Base-by-base conservation (phyloP, 2,888 invertebrate species). In the Meandrusa payeni region DNA sequence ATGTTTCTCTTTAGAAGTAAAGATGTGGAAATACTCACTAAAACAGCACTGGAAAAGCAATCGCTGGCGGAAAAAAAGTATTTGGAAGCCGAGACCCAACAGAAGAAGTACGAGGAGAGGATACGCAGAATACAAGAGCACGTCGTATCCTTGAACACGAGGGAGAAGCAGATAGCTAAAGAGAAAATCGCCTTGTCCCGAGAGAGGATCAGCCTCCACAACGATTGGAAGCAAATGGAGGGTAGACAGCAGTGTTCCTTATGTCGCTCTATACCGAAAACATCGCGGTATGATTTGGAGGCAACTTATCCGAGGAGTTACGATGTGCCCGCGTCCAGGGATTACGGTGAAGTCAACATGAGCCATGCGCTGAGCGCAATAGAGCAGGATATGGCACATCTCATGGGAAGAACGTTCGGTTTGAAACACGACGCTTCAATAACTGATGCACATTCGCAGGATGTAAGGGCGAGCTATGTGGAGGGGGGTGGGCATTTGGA, bases 131-230 rank as follows among this genome's bases (percentile, higher is more conserved):
- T 91, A 20, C 91, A 91, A 62, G 88, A 82, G 46, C 90, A 91
- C 47, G 82, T 89, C 1, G 71, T 85, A 2, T 88, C 90, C 1
- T 57, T 91, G 9, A 86, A 89, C 10, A 61, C 69, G 5, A 80
- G 91, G 54, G 91, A 91, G 50, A 90, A 90, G 54, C 90, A 90
- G 52, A 81, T 91, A 22, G 90, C 91, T 0, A 89, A 83, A 62
- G 91, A 91, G 54, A 91, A 91, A 64, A 87, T 91, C 0, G 73
- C 81, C 1, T 56, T 91, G 5, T 91, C 91, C 0, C 88, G 90
- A 53, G 91, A 91, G 60, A 76, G 91, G 51, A 55, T 91, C 39
- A 76, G 76, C 41, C 64, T 91, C 13, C 90, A 91, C 48, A 89
- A 89, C 29, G 82, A 89, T 42, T 76, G 80, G 43, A 89, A 86